A percentile compares a stretch with the other conserved stretches of the same genome.
Conservation (phyloP, 2,113 vertebrate species). For the Notothenia rossii region DNA sequence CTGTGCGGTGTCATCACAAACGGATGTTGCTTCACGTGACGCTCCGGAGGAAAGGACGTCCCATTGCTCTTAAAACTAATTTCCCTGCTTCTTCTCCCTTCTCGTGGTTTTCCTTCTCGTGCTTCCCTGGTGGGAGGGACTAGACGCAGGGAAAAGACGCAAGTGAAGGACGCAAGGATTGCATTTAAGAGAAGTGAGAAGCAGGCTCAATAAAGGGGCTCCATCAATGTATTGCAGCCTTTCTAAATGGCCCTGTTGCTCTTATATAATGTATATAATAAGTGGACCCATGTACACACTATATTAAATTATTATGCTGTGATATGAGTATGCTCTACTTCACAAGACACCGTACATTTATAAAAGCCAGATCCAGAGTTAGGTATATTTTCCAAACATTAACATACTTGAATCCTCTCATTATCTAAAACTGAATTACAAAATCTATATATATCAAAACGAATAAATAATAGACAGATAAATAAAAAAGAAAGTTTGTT, state of each 20-base stretch:
- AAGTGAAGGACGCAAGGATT: too few species aligned
- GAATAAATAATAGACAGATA: background rate
- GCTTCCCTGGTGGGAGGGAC: too few species aligned
- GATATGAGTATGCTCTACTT: background rate
- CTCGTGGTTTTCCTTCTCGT: too few species aligned
- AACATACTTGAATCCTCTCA: background rate
- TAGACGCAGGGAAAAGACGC: too few species aligned
- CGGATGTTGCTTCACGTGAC: too few species aligned
- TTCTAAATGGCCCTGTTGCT: background rate
- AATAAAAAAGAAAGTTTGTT: background rate
- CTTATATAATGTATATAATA: too few species aligned
- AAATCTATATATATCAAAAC: too few species aligned
- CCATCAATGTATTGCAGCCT: background rate
- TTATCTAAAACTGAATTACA: background rate
- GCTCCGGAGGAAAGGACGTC: too few species aligned
- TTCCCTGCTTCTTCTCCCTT: too few species aligned
- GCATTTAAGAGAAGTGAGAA: too few species aligned
- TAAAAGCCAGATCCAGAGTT: background rate
- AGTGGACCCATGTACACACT: background rate
- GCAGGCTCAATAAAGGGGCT: background rate
- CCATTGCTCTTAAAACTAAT: too few species aligned
- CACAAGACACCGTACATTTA: background rate
- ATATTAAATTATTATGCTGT: background rate
- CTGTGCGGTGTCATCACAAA: too few species aligned
- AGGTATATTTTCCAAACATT: background rate